Conservation (phyloP, 2,113 vertebrate species). For the Laticauda laticaudata region DNA sequence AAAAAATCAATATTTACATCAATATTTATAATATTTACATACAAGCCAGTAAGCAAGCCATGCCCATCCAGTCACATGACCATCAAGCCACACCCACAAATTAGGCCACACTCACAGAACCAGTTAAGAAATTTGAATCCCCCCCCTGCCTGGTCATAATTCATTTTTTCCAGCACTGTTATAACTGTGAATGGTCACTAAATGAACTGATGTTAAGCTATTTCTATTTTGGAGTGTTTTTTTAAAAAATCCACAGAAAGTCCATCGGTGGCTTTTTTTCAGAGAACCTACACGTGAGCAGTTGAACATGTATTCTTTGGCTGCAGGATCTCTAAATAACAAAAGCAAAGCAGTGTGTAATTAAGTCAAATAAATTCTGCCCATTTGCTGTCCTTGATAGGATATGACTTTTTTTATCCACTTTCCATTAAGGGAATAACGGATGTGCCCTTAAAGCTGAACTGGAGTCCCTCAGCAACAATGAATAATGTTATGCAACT, state of each 20-base stretch:
- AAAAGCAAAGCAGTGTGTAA: neutral
- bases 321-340: neutral
- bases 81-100: too few species aligned
- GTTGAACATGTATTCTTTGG: neutral
- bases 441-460: neutral
- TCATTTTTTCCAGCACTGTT: neutral
- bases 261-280: neutral
- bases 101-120: too few species aligned
- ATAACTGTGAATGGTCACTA: neutral
- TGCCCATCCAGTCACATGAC: too few species aligned
- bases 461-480: neutral
- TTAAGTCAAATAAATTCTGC: slow-evolving; percentile 7
- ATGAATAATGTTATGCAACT: neutral
- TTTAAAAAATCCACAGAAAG: neutral
- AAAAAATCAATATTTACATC: too few species aligned
- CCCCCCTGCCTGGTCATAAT: too few species aligned
- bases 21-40: too few species aligned
- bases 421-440: neutral
- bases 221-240: neutral
- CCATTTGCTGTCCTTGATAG: neutral
- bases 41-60: too few species aligned
- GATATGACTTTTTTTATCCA: neutral
- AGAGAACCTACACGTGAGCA: neutral
- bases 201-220: neutral
- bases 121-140: too few species aligned